These are phyloP conservation scores for Ariolimax columbianus DNA, from an alignment of 2,888 invertebrate genomes.

Conservation along the genomic window DNA sequence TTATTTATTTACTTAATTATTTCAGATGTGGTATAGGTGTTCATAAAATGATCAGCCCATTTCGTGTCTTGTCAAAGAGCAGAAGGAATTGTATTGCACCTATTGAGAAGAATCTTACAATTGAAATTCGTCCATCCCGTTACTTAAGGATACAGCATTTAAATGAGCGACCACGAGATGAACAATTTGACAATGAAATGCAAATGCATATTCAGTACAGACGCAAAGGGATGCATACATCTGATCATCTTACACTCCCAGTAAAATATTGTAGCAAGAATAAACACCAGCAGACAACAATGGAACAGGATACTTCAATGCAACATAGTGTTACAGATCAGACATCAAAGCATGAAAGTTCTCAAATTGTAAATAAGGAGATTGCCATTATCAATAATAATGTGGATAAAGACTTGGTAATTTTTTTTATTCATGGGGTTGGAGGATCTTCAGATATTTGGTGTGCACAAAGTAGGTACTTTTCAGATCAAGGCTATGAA, in stretches of 20 bases:
- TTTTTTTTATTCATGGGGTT: conserved; percentile 85
- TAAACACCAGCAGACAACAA: background rate
- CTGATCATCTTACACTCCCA: conserved; percentile 50
- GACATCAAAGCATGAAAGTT: background rate
- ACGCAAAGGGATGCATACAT: conserved; percentile 48
- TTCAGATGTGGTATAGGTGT: background rate
- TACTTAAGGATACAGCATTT: conserved; percentile 64
- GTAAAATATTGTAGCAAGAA: conserved; percentile 9
- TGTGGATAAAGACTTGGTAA: conserved; percentile 62
- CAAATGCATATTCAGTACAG: conserved; percentile 59
- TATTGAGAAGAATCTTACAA: background rate
- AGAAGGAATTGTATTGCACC: conserved; percentile 38
- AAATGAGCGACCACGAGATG: conserved; percentile 68
- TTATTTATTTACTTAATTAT: background rate
- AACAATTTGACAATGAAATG: conserved; percentile 67
- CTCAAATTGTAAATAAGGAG: background rate
- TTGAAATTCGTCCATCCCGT: conserved; percentile 66
- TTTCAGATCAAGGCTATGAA: conserved; percentile 82
- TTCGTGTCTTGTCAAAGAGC: background rate
- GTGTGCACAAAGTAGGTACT: conserved; percentile 82
- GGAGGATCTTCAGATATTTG: conserved; percentile 84
- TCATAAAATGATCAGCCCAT: background rate
- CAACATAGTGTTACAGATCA: background rate
- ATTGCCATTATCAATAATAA: background rate
- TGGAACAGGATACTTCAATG: background rate